Percentiles rank a stretch among this genome's conserved stretches.
Evolutionary conservation across 1,140 invertebrate species (phyloP).

Genomic region (Nasonia longicornis): DNA sequence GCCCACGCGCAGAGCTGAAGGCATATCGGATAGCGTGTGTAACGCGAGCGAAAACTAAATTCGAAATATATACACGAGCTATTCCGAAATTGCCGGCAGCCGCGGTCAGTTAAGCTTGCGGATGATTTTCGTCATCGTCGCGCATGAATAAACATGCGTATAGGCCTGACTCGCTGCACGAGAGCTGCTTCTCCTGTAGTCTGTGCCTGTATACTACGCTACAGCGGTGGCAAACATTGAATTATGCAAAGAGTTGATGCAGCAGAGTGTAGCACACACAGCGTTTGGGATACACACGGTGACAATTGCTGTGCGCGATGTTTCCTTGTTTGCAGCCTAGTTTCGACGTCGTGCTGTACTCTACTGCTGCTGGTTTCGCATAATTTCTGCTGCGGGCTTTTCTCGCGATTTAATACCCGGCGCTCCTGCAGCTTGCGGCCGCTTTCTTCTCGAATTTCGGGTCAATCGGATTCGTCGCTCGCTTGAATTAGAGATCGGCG

Average conservation of each 20-base stretch:
- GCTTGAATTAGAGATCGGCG: too few relatives aligned
- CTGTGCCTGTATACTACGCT: not conserved
- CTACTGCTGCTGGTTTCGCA: not conserved
- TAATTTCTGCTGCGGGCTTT: not conserved
- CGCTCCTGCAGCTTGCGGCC: too few relatives aligned
- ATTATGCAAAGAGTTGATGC: constrained; percentile 16
- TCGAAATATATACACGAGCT: not conserved
- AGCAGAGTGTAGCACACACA: not conserved
- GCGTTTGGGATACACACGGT: not conserved
- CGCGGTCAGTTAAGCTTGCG: not conserved
- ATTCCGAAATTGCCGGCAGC: constrained; percentile 1
- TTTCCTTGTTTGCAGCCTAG: constrained; percentile 2
- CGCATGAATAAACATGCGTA: constrained; percentile 22
- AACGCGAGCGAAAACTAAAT: not conserved
- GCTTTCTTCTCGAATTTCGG: too few relatives aligned
- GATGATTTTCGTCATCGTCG: constrained; percentile 3
- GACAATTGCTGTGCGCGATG: not conserved
- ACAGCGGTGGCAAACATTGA: not conserved
- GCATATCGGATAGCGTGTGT: too few relatives aligned
- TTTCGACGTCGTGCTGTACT: not conserved
- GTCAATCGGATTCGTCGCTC: too few relatives aligned
- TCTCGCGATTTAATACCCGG: not conserved
- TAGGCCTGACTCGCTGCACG: not conserved
- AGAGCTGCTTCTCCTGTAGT: not conserved
- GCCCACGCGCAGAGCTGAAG: too few relatives aligned